Evolutionary conservation across 2,888 invertebrate genomes (phyloP).

Genomic region (Eristalinus sepulchralis): DNA sequence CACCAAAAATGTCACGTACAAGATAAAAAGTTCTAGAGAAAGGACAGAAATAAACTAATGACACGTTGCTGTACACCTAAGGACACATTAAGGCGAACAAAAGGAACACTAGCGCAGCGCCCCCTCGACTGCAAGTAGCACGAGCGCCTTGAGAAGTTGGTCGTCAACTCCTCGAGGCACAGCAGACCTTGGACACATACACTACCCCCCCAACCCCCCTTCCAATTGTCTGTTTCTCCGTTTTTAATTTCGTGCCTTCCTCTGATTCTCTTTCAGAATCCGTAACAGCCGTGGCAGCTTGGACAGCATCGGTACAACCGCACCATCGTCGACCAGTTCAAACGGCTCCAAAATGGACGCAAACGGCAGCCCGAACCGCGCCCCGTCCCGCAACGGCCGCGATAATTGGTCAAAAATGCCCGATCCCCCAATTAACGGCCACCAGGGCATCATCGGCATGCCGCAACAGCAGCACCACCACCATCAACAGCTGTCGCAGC

Average conservation of each 20-base stretch:
- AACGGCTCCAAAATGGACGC: slow-evolving; percentile 78
- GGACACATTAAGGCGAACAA: slow-evolving; percentile 1
- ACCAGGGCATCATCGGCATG: slow-evolving; percentile 55
- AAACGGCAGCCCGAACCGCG: slow-evolving; percentile 73
- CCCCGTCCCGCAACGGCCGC: slow-evolving; percentile 77
- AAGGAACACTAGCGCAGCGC: slow-evolving; percentile 16
- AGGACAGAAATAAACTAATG: slow-evolving; percentile 25
- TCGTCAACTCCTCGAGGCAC: slow-evolving; percentile 48
- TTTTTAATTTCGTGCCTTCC: neutral
- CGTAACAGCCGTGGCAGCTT: slow-evolving; percentile 81
- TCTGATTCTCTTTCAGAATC: slow-evolving; percentile 75
- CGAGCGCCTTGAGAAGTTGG: neutral
- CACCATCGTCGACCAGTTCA: slow-evolving; percentile 78
- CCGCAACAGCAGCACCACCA: slow-evolving; percentile 60
- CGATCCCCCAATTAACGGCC: slow-evolving; percentile 76
- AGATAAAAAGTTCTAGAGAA: slow-evolving; percentile 18
- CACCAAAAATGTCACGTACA: slow-evolving; percentile 63
- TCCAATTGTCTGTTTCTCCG: neutral
- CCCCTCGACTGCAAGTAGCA: slow-evolving; percentile 39
- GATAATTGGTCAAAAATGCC: slow-evolving; percentile 81
- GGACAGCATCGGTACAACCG: slow-evolving; percentile 80
- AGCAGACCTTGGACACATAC: neutral
- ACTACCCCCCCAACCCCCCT: neutral
- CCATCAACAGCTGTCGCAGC: slow-evolving; percentile 73
- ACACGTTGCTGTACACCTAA: slow-evolving; percentile 28